Percentiles rank a stretch among this genome's conserved stretches.
Evolutionary conservation across 2,888 invertebrate genomes (phyloP).

Genomic region (Drosophila lutescens): DNA sequence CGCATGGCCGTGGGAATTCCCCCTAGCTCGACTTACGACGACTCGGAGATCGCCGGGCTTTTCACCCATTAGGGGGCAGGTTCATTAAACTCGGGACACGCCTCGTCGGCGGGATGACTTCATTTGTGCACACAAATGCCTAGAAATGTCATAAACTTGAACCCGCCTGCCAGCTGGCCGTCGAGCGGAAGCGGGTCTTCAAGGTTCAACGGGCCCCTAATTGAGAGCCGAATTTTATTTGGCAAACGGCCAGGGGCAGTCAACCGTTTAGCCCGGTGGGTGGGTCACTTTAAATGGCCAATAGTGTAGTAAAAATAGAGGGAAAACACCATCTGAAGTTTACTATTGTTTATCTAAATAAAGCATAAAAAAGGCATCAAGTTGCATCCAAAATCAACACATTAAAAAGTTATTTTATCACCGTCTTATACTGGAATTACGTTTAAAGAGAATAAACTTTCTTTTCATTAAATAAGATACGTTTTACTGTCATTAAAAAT

Average conservation of each 20-base stretch:
- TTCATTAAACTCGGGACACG: conserved; percentile 71
- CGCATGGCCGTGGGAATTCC: conserved; percentile 67
- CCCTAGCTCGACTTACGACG: conserved; percentile 19
- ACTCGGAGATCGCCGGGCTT: neutral
- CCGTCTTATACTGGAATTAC: too few relatives aligned
- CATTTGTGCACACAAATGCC: conserved; percentile 49
- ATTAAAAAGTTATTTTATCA: neutral
- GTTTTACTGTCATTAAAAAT: too few relatives aligned
- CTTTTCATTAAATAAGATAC: too few relatives aligned
- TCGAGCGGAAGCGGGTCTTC: conserved; percentile 55
- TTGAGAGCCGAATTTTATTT: conserved; percentile 51
- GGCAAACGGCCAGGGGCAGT: conserved; percentile 39
- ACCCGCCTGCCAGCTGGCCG: conserved; percentile 45
- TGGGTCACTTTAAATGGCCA: conserved; percentile 24
- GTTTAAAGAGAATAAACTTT: neutral
- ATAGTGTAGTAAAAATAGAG: neutral
- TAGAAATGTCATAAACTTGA: conserved; percentile 76
- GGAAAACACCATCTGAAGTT: neutral
- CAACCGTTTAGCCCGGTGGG: conserved; percentile 32
- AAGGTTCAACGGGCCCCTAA: conserved; percentile 65
- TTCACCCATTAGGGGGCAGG: conserved; percentile 22
- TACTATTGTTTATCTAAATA: neutral
- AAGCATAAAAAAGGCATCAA: neutral
- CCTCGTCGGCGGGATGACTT: conserved; percentile 65
- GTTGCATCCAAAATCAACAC: neutral